Evolutionary conservation across 1,140 invertebrate genomes (phyloP), one percentile per base, ranked within the genome.

Genomic region (Drosophila seguyi): DNA sequence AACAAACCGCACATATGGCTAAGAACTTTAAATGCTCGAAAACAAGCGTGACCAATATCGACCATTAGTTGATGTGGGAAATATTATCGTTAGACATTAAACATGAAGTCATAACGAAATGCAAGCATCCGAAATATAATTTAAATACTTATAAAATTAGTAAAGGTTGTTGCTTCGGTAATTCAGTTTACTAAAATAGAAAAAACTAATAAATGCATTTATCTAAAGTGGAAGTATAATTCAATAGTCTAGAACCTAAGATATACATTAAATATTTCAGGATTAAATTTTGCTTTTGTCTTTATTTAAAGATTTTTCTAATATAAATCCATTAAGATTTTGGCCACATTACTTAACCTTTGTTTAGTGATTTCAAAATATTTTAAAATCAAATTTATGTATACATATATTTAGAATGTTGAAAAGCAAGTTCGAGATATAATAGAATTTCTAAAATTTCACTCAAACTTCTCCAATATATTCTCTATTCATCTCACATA

Each of bases 1-100:
- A 75, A 18, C 18, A 38, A n/a, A 38, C 36, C 14, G 7, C 38
- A 44, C 73, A 66, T 44, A 65, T 66, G 73, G 73, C 56, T 42
- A 47, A 44, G 73, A 75, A 75, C 75, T 75, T 75, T 66, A 75
- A 75, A 75, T 75, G 73, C 44, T 44, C 11, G 58, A 42, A 56
- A 65, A 50, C 22, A 75, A 29, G 8, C 4, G 4, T 0, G 18
- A 4, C 16, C 4, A 22, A n/a, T 41, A 34, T 42, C 67, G 69
- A 73, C 29, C 13, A n/a, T 6, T 13, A 8, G 66, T 58, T 72
- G 25, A 71, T 20, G 47, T 57, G 20, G 52, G 34, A 38, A 55
- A 38, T 11, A 34, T 16, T 7, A 2, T 14, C 31, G 11, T 6
- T 29, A 22, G 14, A 13, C 1, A 20, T 13, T 8, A 29, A n/a